Conservation (phyloP, 2,113 vertebrate genomes). For the Pseudois nayaur region DNA sequence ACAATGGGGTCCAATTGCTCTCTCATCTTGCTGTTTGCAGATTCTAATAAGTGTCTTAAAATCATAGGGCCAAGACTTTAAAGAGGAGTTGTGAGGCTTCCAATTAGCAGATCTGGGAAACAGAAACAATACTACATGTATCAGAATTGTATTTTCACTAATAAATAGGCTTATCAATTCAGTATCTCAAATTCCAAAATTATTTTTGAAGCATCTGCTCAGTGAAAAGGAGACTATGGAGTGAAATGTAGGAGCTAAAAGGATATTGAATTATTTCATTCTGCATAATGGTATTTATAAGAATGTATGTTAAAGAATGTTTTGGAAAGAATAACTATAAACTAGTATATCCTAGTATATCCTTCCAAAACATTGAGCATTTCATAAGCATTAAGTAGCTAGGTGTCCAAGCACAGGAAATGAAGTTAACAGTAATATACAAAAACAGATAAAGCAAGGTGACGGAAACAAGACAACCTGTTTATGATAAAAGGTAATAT, state of each 20-base stretch:
- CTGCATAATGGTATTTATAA: background rate
- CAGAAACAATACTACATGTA: background rate
- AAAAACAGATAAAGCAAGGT: background rate
- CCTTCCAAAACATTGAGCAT: background rate
- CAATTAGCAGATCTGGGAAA: background rate
- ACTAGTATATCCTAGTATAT: background rate
- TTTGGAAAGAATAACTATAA: background rate
- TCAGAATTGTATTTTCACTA: background rate
- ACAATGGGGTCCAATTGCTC: background rate
- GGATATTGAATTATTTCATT: background rate
- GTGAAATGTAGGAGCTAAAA: background rate
- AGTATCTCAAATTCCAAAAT: background rate
- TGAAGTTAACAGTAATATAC: background rate
- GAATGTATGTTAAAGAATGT: background rate
- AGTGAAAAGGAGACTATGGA: background rate
- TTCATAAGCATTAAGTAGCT: background rate
- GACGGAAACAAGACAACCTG: background rate
- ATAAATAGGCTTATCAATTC: background rate
- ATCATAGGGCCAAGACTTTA: background rate
- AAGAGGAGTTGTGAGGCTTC: background rate
- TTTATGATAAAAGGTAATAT: background rate
- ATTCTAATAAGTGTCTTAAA: background rate
- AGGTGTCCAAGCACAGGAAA: background rate
- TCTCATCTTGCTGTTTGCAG: background rate
- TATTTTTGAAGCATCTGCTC: background rate